Base-by-base conservation (phyloP, 2,888 invertebrate species). In the Oscheius sp. region DNA sequence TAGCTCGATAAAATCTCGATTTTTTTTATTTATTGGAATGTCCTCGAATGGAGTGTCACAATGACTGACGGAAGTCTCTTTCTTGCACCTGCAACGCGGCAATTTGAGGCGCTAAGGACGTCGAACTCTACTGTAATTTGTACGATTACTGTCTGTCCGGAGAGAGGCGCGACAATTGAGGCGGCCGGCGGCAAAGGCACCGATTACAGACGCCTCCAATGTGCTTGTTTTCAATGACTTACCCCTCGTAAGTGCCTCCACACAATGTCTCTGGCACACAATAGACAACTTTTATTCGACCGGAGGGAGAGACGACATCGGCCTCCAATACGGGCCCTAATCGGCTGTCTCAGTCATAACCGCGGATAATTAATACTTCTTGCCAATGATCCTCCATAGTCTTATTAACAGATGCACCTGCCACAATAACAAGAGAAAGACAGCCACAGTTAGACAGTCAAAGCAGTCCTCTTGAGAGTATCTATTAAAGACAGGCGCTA, bases 291-390 rank as follows among this genome's bases (percentile, higher is more conserved):
- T 66, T 21, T 49, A 25, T 45, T 25, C 13, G 35, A 1, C 61
- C 23, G 2, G 61, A 18, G 64, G 27, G 25, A 16, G 21, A 41
- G 41, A 49, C 45, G 49, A 52, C 25, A 9, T 13, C 49, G 66
- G 46, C 66, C 66, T 66, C 52, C 52, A 52, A 66, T 52, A 29
- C 21, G 49, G n/a, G 52, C 18, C 52, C n/a, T 66, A 66, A 66
- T 66, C 66, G 66, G 66, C 49, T 66, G 66, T 52, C 52, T 64
- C 49, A 23, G 46, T 64, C 64, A 64, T 64, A 64, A 64, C 64
- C 52, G 27, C 29, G 66, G 66, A 66, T 66, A 66, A 66, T 66
- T 66, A 66, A 52, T 27, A 49, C 49, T 66, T 66, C 66, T 66
- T 66, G 49, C 29, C 43, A 52, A 66, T 66, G 66, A 66, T 66